These are phyloP conservation scores for Tachycineta bicolor DNA, from an alignment of 2,113 vertebrate genomes.

Conservation along the genomic window DNA sequence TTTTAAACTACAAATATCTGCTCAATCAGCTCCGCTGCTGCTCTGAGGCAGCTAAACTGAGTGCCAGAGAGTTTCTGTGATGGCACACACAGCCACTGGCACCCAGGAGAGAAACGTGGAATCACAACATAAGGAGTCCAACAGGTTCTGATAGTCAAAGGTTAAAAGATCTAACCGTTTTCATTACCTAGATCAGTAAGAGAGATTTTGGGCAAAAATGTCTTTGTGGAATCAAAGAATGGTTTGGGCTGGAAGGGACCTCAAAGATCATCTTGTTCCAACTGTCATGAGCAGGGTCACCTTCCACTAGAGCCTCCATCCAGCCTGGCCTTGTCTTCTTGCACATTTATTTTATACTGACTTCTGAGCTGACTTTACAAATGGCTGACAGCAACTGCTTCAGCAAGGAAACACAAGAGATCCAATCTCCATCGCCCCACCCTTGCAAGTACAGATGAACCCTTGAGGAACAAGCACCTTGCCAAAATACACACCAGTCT, in stretches of 20 bases:
- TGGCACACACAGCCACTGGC: background rate
- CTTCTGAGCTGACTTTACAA: background rate
- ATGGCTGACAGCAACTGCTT: background rate
- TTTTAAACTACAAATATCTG: background rate
- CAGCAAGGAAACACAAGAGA: background rate
- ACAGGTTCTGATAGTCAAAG: background rate
- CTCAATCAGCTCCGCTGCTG: rapidly evolving
- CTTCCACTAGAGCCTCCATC: background rate
- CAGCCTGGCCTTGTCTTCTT: background rate
- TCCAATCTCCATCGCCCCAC: rapidly evolving
- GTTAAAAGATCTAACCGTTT: background rate
- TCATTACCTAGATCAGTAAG: background rate
- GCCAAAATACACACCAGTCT: background rate
- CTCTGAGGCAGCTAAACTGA: background rate
- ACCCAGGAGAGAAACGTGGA: background rate
- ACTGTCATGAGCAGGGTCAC: background rate
- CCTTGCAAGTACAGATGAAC: background rate
- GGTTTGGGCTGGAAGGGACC: background rate
- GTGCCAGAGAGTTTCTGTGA: background rate
- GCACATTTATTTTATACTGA: background rate
- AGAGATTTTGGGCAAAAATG: background rate
- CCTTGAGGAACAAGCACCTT: background rate
- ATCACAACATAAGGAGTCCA: background rate
- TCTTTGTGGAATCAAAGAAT: background rate
- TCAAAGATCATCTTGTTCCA: background rate